Conservation (phyloP, 1,140 invertebrate genomes). For the Habropoda laboriosa region DNA sequence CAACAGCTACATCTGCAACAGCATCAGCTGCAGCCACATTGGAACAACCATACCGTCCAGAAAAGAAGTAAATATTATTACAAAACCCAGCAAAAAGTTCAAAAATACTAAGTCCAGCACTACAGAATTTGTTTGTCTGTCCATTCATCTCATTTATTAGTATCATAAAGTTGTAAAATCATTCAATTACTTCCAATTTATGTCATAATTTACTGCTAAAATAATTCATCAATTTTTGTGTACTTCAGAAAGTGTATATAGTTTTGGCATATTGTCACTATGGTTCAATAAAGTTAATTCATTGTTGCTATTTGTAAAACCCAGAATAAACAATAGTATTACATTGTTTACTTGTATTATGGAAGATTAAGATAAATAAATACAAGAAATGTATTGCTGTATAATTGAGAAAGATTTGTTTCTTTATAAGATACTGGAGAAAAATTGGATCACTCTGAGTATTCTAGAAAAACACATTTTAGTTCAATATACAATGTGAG, state of each 20-base stretch:
- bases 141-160: constrained; percentile 61
- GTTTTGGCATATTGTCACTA: constrained; percentile 63
- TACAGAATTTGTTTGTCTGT: constrained; percentile 60
- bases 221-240: constrained; percentile 5
- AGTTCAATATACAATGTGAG: constrained; percentile 20
- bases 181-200: constrained; percentile 37
- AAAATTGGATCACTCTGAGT: constrained; percentile 61
- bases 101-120: constrained; percentile 53
- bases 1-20: constrained; percentile 81
- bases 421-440: constrained; percentile 62
- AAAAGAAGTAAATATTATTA: constrained; percentile 83
- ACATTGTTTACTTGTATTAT: constrained; percentile 27
- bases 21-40: constrained; percentile 83
- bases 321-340: constrained; percentile 15
- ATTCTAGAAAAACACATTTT: constrained; percentile 29
- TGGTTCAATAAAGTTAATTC: constrained; percentile 51
- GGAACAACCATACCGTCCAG: constrained; percentile 83
- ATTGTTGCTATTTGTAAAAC: constrained; percentile 25
- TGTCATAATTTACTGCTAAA: constrained; percentile 25
- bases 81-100: constrained; percentile 65
- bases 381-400: constrained; percentile 38
- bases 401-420: constrained; percentile 46
- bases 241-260: constrained; percentile 15
- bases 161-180: constrained; percentile 55
- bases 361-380: constrained; percentile 36